Conservation (phyloP, 2,797 vertebrate genomes). For the Heteromormyrus szaboi region DNA sequence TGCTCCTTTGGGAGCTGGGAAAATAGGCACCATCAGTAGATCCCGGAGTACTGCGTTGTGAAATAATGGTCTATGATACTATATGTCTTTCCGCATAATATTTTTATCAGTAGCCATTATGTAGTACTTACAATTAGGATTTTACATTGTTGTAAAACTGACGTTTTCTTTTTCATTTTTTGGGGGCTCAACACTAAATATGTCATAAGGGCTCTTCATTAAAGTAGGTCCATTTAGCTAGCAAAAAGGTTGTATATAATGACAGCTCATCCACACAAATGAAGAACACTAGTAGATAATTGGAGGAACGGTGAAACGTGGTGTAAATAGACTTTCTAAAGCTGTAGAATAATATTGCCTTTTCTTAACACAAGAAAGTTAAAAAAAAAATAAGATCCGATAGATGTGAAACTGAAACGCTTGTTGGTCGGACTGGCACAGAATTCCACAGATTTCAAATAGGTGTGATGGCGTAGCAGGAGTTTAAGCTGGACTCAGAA, state of each 20-base stretch:
- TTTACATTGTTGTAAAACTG: not conserved
- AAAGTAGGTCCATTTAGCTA: not conserved
- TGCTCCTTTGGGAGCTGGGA: not conserved
- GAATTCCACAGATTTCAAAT: not conserved
- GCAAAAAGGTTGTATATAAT: not conserved
- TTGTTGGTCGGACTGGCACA: not conserved
- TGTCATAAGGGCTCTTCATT: not conserved
- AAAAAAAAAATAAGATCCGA: not conserved
- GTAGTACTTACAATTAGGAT: not conserved
- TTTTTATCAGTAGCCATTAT: not conserved
- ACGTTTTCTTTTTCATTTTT: not conserved
- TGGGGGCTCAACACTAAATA: not conserved
- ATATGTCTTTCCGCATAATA: not conserved
- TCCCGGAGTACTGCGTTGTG: not conserved
- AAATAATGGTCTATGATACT: not conserved
- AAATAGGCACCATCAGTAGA: not conserved
- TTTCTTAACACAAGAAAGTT: not conserved
- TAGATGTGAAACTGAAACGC: not conserved
- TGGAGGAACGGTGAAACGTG: not conserved
- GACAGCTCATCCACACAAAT: not conserved
- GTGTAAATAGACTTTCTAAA: not conserved
- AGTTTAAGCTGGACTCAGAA: constrained; percentile 67
- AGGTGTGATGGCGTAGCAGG: not conserved
- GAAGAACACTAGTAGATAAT: not conserved
- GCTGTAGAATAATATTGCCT: not conserved